Base-by-base conservation (phyloP, 2,113 vertebrate genomes). In the Tretioscincus oriximinensis region DNA sequence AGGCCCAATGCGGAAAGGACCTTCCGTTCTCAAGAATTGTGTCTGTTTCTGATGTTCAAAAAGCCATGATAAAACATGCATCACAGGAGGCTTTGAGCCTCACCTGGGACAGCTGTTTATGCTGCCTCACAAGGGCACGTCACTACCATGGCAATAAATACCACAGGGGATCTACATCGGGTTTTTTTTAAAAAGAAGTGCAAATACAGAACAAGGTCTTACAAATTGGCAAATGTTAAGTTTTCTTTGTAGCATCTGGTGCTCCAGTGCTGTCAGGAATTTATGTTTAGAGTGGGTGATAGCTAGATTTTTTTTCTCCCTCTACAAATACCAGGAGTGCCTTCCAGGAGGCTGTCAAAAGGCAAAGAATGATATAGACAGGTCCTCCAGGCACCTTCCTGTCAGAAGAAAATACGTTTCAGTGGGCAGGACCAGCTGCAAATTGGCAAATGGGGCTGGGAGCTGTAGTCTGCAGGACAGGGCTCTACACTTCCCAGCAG, bases 321-420 rank as follows among this genome's bases (percentile, higher is more conserved):
- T 75, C 63, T 66, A 68, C 60, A 88, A 85, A 86, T 22, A 79
- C 54, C 75, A 78, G 24, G 9, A 49, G 9, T 58, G 81, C 61
- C 85, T 87, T 82, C 63, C 45, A 80, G 83, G 84, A 77, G 77
- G 72, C 51, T 11, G 64, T 66, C 63, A 75, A 73, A 84, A 41
- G 85, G 84, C 54, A n/a, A 31, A 76, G 68, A 16, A 61, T 63
- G 65, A 41, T 5, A 41, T 41, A 41, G 35, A 41, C 35, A 41
- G 35, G 35, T 41, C 35, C 35, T 41, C 35, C 35, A 41, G 35
- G 3, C 35, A 41, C 5, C 35, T 41, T 41, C 35, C 35, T 41
- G 35, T 41, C 35, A 41, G 35, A 41, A 2, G 35, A 41, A 41
- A 41, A 41, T 41, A 41, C 5, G 35, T 41, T 41, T 41, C 35